Percentiles rank a stretch among this genome's conserved stretches.
Evolutionary conservation across 2,113 vertebrate genomes (phyloP).

Genomic region (Oryzias javanicus): DNA sequence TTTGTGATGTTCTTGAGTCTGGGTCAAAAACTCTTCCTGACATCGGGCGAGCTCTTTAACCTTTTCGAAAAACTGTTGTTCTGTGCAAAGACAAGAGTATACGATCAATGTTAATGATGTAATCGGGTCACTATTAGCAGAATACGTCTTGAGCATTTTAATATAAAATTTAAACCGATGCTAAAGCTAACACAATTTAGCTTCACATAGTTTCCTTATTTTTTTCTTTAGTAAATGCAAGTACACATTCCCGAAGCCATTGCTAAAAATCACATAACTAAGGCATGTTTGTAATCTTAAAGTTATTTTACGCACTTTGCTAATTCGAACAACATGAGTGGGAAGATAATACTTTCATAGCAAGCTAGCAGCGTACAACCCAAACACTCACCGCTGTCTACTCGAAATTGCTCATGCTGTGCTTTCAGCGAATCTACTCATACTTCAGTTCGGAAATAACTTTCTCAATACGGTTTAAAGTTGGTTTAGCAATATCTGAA

Average conservation of each 20-base stretch:
- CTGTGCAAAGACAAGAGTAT: conserved; percentile 62
- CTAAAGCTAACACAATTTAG: conserved; percentile 5
- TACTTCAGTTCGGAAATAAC: conserved; percentile 85
- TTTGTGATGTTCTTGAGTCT: conserved; percentile 84
- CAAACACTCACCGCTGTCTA: conserved; percentile 86
- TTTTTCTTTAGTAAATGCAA: no score
- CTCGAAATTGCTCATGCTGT: conserved; percentile 88
- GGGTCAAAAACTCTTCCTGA: conserved; percentile 85
- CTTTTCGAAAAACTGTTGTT: conserved; percentile 95
- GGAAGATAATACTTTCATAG: no score
- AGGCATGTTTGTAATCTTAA: no score
- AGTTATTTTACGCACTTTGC: no score
- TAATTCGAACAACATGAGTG: no score
- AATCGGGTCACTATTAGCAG: no score
- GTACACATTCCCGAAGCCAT: no score
- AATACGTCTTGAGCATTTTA: no score
- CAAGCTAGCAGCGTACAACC: background rate
- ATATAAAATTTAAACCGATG: no score
- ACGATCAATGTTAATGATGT: no score
- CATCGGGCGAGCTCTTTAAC: conserved; percentile 88
- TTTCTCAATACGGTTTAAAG: conserved; percentile 87
- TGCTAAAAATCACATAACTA: no score
- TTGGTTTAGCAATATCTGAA: conserved; percentile 80
- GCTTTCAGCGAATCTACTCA: conserved; percentile 87
- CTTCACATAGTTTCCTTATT: background rate